Base-by-base conservation (phyloP, 2,113 vertebrate species). In the Oncorhynchus mykiss region DNA sequence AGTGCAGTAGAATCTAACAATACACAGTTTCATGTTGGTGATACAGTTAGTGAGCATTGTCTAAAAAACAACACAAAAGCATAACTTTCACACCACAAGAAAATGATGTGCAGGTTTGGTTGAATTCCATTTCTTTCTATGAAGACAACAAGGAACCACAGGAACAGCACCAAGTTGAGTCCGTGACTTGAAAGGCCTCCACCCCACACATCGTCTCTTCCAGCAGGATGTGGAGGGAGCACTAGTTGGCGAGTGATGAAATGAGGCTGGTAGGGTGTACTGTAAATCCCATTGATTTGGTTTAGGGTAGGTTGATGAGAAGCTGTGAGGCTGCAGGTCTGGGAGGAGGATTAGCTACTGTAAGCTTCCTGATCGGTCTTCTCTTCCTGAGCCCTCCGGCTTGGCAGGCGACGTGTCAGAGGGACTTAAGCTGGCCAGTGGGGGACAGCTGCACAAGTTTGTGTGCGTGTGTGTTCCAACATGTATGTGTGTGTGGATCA, bases 321-420 rank as follows among this genome's bases (percentile, higher is more conserved):
- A 39, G 71, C 45, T 67, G 60, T 18, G 25, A 66, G 70, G 68
- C 24, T 48, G 45, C 4, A 13, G 45, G 68, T n/a, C 51, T 24
- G 22, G 45, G 45, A 29, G 71, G 16, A 54, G 78, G 82, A 80
- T 78, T 80, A 84, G 57, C 68, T 16, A 18, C 25, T 29, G 24
- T 73, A 59, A 60, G 54, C 59, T 25, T 75, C 73, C 78, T 80
- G 72, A 80, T 76, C 72, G 51, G 29, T 60, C 68, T 59, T 67
- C 48, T 71, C 68, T 59, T 67, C 48, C 73, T 65, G 49, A 75
- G 78, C 62, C 51, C 51, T 70, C 59, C n/a, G 9, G 45, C 57
- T 39, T 67, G 67, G 45, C 31, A 39, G 31, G 49, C 67, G 7
- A 72, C 7, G 73, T 79, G 76, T 72, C 70, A 62, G 60, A 76